Evolutionary conservation across 2,888 invertebrate genomes (phyloP).

Genomic region (Andrena camellia): DNA sequence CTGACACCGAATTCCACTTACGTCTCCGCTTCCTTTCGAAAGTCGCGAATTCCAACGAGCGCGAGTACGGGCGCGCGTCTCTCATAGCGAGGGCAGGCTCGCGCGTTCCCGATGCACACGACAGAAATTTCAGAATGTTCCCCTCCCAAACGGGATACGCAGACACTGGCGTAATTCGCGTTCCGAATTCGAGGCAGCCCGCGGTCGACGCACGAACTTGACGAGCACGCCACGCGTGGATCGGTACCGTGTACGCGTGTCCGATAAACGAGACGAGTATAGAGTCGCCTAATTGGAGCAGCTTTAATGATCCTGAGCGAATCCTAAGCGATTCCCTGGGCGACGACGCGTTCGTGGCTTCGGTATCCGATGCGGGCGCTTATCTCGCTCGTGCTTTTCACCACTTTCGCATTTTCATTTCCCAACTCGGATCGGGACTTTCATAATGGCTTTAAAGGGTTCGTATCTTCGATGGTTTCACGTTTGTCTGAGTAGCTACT

Average conservation of each 20-base stretch:
- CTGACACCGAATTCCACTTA: conserved; percentile 72
- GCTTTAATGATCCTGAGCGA: conserved; percentile 13
- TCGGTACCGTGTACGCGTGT: not conserved
- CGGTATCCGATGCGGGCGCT: not conserved
- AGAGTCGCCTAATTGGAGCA: not conserved
- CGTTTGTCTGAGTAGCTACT: no score
- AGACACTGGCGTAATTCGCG: conserved; percentile 12
- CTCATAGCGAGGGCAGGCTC: conserved; percentile 32
- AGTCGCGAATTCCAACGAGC: conserved; percentile 42
- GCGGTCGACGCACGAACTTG: not conserved
- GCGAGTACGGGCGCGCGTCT: conserved; percentile 3
- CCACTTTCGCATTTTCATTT: conserved; percentile 64
- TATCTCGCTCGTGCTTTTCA: conserved; percentile 23
- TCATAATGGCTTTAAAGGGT: no score
- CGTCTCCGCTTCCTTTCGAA: conserved; percentile 58
- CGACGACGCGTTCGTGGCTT: conserved; percentile 11
- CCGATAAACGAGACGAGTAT: not conserved
- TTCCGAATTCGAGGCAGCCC: conserved; percentile 17
- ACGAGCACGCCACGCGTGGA: not conserved
- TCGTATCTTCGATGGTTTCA: no score
- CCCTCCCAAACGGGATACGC: conserved; percentile 16
- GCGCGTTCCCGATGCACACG: conserved; percentile 45
- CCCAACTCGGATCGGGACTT: not conserved
- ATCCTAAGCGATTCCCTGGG: not conserved
- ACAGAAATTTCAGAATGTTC: conserved; percentile 37